Percentiles rank a stretch among this genome's conserved stretches.
These are phyloP conservation scores for Netelia fuscicornis DNA, from an alignment of 2,888 invertebrate species.

Conservation along the genomic window DNA sequence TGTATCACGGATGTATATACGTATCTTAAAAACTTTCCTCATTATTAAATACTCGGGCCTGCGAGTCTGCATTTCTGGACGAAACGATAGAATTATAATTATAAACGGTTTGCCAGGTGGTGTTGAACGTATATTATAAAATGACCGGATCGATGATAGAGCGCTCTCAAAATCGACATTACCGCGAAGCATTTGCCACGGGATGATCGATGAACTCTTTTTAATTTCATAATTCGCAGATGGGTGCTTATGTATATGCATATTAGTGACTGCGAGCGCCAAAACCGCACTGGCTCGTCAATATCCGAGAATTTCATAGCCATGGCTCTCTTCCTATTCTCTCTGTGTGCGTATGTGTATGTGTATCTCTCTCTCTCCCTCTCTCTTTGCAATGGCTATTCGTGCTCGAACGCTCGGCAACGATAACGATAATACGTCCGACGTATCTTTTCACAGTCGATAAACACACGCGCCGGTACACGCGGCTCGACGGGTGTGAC, in stretches of 20 bases:
- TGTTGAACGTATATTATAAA: too few relatives aligned
- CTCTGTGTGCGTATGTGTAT: background rate
- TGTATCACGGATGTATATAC: too few relatives aligned
- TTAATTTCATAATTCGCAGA: too few relatives aligned
- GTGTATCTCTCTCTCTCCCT: background rate
- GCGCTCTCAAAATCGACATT: background rate
- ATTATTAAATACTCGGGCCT: background rate
- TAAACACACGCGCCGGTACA: slow-evolving; percentile 66
- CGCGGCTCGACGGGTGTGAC: background rate
- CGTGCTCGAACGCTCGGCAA: slow-evolving; percentile 50
- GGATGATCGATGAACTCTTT: too few relatives aligned
- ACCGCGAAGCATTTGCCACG: background rate
- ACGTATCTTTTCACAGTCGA: slow-evolving; percentile 70
- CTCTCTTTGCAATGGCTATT: slow-evolving; percentile 23
- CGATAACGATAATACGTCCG: slow-evolving; percentile 66
- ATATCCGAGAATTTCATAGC: background rate
- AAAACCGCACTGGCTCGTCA: slow-evolving; percentile 1
- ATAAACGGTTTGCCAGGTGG: too few relatives aligned
- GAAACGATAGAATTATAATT: too few relatives aligned
- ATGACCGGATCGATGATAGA: background rate
- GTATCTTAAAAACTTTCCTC: slow-evolving; percentile 5
- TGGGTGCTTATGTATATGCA: too few relatives aligned
- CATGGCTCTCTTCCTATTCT: background rate
- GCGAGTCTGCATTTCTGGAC: too few relatives aligned
- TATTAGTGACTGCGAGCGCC: background rate